Conservation (phyloP, 1,140 invertebrate species). For the Macrostomum lignano region DNA sequence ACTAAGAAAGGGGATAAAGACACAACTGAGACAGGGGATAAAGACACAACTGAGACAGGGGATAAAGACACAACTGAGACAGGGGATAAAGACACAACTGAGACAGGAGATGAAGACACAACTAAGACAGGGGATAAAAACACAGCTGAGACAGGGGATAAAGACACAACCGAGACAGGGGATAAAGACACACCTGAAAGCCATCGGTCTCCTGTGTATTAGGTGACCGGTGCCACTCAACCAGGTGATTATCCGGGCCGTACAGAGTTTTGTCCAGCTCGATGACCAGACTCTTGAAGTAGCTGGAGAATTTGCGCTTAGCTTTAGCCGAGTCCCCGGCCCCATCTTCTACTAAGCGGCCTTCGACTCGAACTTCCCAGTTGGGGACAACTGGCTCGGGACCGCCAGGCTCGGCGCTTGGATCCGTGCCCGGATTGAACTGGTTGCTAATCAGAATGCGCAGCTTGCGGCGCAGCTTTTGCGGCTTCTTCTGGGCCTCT, state of each 20-base stretch:
- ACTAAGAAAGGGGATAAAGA: too few relatives aligned
- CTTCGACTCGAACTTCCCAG: slow-evolving; percentile 5
- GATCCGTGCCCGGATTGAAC: slow-evolving; percentile 3
- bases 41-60: too few relatives aligned
- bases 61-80: too few relatives aligned
- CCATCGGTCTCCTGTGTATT: slow-evolving; percentile 97
- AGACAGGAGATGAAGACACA: too few relatives aligned
- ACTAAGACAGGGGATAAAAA: too few relatives aligned
- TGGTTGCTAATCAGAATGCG: slow-evolving; percentile 3
- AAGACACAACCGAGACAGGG: too few relatives aligned
- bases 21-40: too few relatives aligned
- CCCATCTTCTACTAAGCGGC: background rate
- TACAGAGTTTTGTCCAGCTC: slow-evolving; percentile 96
- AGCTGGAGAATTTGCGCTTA: slow-evolving; percentile 93
- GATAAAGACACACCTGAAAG: too few relatives aligned
- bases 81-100: too few relatives aligned
- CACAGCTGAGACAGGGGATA: too few relatives aligned
- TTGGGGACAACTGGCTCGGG: background rate
- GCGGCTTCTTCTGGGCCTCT: slow-evolving; percentile 4
- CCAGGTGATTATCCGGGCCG: slow-evolving; percentile 92
- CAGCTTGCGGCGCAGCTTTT: slow-evolving; percentile 4
- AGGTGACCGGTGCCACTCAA: slow-evolving; percentile 66
- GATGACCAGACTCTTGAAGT: slow-evolving; percentile 95
- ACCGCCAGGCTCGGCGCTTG: background rate
- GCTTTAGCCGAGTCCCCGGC: background rate